Evolutionary conservation across 2,113 vertebrate species (phyloP), one percentile per base, ranked within the genome.

Genomic region (Zeus faber): DNA sequence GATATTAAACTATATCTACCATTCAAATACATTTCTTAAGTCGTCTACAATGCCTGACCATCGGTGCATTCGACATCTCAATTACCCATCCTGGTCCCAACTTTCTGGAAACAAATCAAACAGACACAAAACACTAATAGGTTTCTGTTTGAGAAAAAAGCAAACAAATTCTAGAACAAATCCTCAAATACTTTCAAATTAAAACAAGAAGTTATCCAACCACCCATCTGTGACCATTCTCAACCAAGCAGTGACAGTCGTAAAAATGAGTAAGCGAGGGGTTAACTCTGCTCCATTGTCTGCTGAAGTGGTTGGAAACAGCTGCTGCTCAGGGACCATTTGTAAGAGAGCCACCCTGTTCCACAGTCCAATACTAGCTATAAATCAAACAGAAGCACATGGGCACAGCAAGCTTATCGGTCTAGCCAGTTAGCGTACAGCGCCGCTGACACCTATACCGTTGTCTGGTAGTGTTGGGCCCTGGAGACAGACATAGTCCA

Each of bases 311-410:
- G 70, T 45, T 58, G 54, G 33, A 56, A 77, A 62, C 79, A 67
- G 72, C 68, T 65, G 68, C 43, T 46, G 50, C 62, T 77, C 45
- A 49, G 21, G 43, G 62, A 67, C 62, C 33, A 62, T 70, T 67
- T 70, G 65, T 54, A 62, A 59, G 53, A 45, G 23, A 57, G 39
- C 48, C 54, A 60, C 51, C 58, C 45, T 48, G 49, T 37, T 51
- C 24, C 26, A 58, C 60, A 31, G 46, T 52, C 61, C 49, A 50
- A 66, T 49, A 56, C 37, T 24, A 46, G 46, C 43, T 37, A 57
- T 63, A 70, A 70, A 62, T 57, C 63, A 71, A 60, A 62, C 48
- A 59, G 62, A 54, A 55, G 55, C 40, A 52, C 8, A 11, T 27
- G 48, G 20, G 45, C 25, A 61, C 60, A 55, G 46, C 62, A 52